phyloP scores from a whole-genome alignment of 1,140 invertebrate genomes.

The Brachionus plicatilis region DNA sequence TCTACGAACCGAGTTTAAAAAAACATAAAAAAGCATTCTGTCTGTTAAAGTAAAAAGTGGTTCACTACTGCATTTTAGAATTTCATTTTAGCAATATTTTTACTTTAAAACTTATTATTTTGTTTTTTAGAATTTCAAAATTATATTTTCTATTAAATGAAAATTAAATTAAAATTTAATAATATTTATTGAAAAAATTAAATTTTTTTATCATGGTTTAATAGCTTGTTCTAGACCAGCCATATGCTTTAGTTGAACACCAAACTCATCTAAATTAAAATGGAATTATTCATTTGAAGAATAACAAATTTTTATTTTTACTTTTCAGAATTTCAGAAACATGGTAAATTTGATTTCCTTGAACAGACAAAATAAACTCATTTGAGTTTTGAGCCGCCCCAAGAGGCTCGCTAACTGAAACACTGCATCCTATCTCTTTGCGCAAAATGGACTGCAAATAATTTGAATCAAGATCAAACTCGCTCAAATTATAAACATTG shows the following conservation, averaged over 20 bases:
- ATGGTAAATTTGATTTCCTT: slow-evolving; percentile 38
- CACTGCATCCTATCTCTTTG: slow-evolving; percentile 35
- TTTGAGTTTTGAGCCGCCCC: background rate
- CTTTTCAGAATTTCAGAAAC: slow-evolving; percentile 19
- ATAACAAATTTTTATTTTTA: background rate
- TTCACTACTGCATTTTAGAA: too few species aligned
- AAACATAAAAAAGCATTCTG: too few species aligned
- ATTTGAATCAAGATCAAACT: slow-evolving; percentile 25
- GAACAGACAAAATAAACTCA: slow-evolving; percentile 20
- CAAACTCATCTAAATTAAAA: slow-evolving; percentile 21
- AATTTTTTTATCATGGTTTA: background rate
- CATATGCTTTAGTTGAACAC: slow-evolving; percentile 26
- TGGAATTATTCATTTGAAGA: background rate
- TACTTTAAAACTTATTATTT: too few species aligned
- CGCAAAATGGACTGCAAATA: slow-evolving; percentile 3
- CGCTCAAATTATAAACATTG: background rate
- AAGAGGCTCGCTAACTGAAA: slow-evolving; percentile 1
- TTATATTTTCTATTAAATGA: background rate
- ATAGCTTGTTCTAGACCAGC: slow-evolving; percentile 10
- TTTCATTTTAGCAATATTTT: too few species aligned
- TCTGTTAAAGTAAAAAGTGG: too few species aligned
- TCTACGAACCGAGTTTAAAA: too few species aligned
- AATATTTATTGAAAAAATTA: background rate
- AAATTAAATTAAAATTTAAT: background rate
- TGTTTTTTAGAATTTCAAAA: background rate